Percentiles rank a stretch among this genome's conserved stretches.
Evolutionary conservation across 2,797 vertebrate species (phyloP).

Genomic region (Enteromius afrohamiltoni): DNA sequence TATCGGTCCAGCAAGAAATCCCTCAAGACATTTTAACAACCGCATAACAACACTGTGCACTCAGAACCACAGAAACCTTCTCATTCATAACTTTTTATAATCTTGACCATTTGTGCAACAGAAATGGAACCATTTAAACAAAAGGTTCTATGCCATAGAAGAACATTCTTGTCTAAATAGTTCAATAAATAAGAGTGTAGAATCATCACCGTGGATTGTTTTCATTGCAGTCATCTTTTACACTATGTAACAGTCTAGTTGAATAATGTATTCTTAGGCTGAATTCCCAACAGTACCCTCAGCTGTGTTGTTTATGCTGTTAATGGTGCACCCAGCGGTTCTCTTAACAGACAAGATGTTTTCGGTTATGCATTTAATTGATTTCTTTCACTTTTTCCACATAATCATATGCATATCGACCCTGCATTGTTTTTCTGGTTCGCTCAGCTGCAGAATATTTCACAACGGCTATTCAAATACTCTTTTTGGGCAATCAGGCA

Average conservation of each 20-base stretch:
- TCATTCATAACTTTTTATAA: no score
- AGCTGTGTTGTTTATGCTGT: neutral
- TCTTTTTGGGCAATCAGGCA: neutral
- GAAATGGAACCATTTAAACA: no score
- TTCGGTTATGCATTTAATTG: slow-evolving; percentile 8
- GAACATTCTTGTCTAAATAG: no score
- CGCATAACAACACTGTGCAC: neutral
- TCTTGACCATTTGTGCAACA: no score
- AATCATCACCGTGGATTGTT: neutral
- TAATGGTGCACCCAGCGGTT: slow-evolving; percentile 1
- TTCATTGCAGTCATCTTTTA: neutral
- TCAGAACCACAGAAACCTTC: no score
- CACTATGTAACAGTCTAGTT: neutral
- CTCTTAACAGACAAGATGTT: neutral
- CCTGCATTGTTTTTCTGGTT: neutral
- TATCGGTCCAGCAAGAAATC: neutral
- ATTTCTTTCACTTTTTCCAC: neutral
- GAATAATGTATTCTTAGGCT: neutral
- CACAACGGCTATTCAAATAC: neutral
- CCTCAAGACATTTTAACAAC: neutral
- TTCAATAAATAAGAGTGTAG: neutral
- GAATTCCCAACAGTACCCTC: no score
- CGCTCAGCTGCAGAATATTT: neutral
- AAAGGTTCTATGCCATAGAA: no score
- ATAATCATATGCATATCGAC: no score